phyloP scores from a whole-genome alignment of 2,113 vertebrate species.

The Diadophis punctatus region DNA sequence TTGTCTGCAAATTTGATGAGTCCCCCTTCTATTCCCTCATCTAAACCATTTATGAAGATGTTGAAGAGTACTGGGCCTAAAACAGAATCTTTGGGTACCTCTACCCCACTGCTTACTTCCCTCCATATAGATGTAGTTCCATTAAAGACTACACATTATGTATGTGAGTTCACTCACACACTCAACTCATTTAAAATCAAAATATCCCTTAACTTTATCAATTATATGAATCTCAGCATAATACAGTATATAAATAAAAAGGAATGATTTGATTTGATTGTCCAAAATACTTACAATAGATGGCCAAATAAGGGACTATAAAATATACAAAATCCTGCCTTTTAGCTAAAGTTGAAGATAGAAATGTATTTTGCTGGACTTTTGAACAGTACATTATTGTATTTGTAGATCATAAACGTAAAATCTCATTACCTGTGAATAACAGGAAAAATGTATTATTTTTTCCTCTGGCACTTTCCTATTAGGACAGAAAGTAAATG shows the following conservation, averaged over 20 bases:
- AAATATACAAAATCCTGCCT: not conserved
- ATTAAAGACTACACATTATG: too few relatives aligned
- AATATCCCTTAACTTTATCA: not conserved
- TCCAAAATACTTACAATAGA: not conserved
- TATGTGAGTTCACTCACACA: too few relatives aligned
- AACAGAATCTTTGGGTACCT: too few relatives aligned
- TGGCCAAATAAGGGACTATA: not conserved
- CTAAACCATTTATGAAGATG: too few relatives aligned
- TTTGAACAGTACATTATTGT: constrained; percentile 7
- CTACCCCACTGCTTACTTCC: too few relatives aligned
- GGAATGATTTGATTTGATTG: not conserved
- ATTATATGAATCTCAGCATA: not conserved
- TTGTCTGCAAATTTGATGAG: too few relatives aligned
- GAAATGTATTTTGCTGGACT: not conserved
- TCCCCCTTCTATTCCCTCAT: too few relatives aligned
- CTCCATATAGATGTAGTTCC: too few relatives aligned
- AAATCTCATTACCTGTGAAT: constrained; percentile 82
- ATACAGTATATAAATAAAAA: not conserved
- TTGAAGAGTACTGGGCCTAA: too few relatives aligned
- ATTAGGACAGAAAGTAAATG: constrained; percentile 85
- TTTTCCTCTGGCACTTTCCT: constrained; percentile 79
- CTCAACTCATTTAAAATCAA: too few relatives aligned
- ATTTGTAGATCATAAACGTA: constrained; percentile 41
- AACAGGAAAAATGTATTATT: constrained; percentile 89
- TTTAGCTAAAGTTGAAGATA: not conserved